Evolutionary conservation across 2,797 vertebrate species (phyloP), one percentile per base, ranked within the genome.

Genomic region (Neostethus bicornis): DNA sequence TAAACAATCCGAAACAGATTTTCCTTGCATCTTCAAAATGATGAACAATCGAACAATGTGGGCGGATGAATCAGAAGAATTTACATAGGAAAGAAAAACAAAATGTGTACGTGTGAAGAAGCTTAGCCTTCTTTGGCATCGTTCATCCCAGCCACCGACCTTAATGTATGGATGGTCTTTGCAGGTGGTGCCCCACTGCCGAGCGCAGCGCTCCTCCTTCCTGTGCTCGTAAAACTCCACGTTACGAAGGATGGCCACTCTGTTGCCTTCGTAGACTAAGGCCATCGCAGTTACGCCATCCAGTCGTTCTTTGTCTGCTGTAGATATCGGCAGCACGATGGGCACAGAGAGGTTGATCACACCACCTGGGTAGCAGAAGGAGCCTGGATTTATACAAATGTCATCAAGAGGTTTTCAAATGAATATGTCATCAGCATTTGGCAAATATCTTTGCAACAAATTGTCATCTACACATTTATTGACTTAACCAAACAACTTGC

Each of bases 161-260:
- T 99, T 99, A 80, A 99, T 98, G 75, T 98, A 97, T 0, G 97
- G 97, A 77, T 99, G 97, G n/a, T 94, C 95, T 80, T 94, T 96
- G 91, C 96, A 98, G 0, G 92, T 95, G 0, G 96, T 98, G 41
- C 97, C 97, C 96, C 96, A 99, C 42, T 98, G 96, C 35, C 97
- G 90, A 43, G 97, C 95, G 49, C 96, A 98, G 17, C 97, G 95
- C 20, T 99, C 97, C 70, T 99, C 97, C 66, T 99, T 99, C 74
- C 96, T 90, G 69, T 99, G 97, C 55, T 96, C 94, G 0, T 94
- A 99, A 79, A 99, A 99, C 67, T 99, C 97, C 0, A 96, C 96
- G 70, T 98, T 96, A 17, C 97, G 95, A 9, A 99, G 94, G 75
- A 99, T 98, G 52, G 97, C 97, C 34, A 98, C 95, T 0, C 95